Conservation (phyloP, 2,888 invertebrate genomes). For the Drosophila algonquin region DNA sequence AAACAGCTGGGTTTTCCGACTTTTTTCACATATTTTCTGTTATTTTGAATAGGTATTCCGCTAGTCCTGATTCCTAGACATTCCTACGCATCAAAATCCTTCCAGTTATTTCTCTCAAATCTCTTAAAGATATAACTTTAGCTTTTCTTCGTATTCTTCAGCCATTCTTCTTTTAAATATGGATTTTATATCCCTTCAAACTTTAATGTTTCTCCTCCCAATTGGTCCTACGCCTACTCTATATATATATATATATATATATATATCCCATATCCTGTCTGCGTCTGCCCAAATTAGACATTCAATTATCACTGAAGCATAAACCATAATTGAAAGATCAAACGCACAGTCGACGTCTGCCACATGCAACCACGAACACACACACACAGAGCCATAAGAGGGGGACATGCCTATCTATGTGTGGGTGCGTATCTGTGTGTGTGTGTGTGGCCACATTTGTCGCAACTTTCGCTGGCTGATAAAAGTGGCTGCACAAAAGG, state of each 20-base stretch:
- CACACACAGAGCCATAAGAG: conserved; percentile 6
- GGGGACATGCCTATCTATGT: conserved; percentile 9
- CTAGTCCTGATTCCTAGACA: too few relatives aligned
- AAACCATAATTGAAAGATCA: conserved; percentile 76
- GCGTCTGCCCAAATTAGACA: conserved; percentile 49
- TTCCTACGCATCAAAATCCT: too few relatives aligned
- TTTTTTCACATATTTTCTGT: too few relatives aligned
- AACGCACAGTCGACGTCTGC: conserved; percentile 47
- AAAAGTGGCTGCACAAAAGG: conserved; percentile 48
- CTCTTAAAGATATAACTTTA: too few relatives aligned
- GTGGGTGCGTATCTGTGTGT: conserved; percentile 13
- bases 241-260: neutral
- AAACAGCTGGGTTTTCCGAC: too few relatives aligned
- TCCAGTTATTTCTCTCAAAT: too few relatives aligned
- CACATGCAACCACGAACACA: conserved; percentile 29
- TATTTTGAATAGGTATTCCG: too few relatives aligned
- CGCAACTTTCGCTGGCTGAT: conserved; percentile 62
- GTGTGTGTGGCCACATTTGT: conserved; percentile 59
- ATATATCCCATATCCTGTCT: conserved; percentile 1
- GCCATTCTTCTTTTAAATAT: neutral
- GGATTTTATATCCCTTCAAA: neutral
- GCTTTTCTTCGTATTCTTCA: too few relatives aligned
- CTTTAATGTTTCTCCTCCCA: neutral
- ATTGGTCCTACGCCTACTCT: neutral
- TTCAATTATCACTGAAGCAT: conserved; percentile 76